Conservation (phyloP, 2,797 vertebrate genomes). For the Acanthurus leucopareius region DNA sequence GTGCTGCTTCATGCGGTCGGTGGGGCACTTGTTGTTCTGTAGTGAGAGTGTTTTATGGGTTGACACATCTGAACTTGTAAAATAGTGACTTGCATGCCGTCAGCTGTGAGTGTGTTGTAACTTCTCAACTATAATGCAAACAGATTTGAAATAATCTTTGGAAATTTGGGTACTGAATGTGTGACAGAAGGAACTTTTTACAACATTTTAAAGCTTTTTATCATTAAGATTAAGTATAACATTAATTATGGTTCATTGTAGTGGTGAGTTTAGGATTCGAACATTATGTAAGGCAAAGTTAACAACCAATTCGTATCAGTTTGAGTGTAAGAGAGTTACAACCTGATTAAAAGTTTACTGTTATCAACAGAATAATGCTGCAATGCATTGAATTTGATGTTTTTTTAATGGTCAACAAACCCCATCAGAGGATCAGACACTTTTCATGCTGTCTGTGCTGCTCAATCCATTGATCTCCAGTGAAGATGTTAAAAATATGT, state of each 20-base stretch:
- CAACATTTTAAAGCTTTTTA: not conserved
- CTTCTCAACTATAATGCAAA: not conserved
- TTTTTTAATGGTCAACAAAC: not conserved
- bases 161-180: not conserved
- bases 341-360: too few relatives aligned
- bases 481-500: too few relatives aligned
- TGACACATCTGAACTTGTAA: constrained; percentile 33
- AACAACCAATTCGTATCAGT: too few relatives aligned
- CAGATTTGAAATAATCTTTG: not conserved
- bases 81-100: constrained; percentile 40
- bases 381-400: not conserved
- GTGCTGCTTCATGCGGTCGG: not conserved
- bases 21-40: not conserved
- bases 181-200: not conserved
- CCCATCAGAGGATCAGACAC: not conserved
- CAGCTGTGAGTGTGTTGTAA: constrained; percentile 13
- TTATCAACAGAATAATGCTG: not conserved
- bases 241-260: not conserved
- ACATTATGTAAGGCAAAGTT: not conserved
- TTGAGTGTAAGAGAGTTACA: not conserved
- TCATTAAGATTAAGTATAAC: not conserved
- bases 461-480: too few relatives aligned
- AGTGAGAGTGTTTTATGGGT: not conserved
- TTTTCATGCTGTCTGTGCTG: too few relatives aligned
- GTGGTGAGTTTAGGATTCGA: not conserved